phyloP scores from a whole-genome alignment of 2,113 vertebrate species.

The Gavia stellata region DNA sequence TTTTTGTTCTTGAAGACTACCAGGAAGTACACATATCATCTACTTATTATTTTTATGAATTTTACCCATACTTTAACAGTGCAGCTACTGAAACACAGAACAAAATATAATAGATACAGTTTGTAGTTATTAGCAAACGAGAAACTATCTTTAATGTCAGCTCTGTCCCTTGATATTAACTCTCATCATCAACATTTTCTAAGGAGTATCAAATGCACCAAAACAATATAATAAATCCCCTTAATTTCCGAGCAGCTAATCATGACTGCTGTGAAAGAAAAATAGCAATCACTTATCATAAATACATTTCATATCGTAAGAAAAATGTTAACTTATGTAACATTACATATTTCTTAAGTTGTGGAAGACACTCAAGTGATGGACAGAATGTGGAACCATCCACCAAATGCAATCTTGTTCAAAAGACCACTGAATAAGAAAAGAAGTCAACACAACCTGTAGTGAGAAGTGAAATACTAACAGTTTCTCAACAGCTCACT shows the following conservation, averaged over 20 bases:
- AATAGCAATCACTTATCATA: not conserved
- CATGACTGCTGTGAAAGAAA: not conserved
- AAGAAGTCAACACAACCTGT: not conserved
- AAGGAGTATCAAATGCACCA: not conserved
- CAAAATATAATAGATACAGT: not conserved
- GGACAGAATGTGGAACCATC: not conserved
- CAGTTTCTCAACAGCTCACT: not conserved
- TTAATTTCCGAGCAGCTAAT: not conserved
- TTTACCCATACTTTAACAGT: not conserved
- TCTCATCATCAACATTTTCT: not conserved
- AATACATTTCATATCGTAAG: not conserved
- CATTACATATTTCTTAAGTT: not conserved
- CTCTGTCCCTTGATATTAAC: not conserved
- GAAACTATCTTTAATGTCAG: not conserved
- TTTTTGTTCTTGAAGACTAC: not conserved
- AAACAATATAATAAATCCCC: not conserved
- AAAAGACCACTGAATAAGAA: not conserved
- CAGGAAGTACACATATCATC: not conserved
- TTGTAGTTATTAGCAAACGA: not conserved
- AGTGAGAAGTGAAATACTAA: not conserved
- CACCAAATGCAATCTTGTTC: not conserved
- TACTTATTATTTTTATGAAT: not conserved
- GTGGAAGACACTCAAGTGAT: not conserved
- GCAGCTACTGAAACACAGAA: not conserved
- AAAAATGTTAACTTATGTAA: not conserved